phyloP scores from a whole-genome alignment of 2,113 vertebrate genomes.

The Hippocampus mohnikei region DNA sequence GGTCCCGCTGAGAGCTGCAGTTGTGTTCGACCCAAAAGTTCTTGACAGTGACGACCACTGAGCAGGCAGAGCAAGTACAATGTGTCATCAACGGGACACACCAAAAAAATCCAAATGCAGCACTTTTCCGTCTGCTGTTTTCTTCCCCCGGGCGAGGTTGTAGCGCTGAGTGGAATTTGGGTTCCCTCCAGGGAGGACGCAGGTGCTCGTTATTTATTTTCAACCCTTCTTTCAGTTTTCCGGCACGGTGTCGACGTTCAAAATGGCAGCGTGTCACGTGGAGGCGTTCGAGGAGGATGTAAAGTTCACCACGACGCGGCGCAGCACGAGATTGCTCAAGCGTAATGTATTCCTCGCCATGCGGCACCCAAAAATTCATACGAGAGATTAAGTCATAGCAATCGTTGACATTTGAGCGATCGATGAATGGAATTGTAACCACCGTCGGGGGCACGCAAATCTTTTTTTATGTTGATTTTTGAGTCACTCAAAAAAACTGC shows the following conservation, averaged over 20 bases:
- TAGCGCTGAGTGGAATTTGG: slow-evolving; percentile 46
- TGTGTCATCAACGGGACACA: slow-evolving; percentile 25
- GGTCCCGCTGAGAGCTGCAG: neutral
- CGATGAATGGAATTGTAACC: neutral
- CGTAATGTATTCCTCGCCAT: slow-evolving; percentile 65
- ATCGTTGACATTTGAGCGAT: slow-evolving; percentile 65
- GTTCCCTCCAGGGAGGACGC: neutral
- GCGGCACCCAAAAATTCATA: slow-evolving; percentile 38
- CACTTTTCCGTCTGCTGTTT: slow-evolving; percentile 57
- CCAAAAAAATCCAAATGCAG: slow-evolving; percentile 48
- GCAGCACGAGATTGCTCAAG: slow-evolving; percentile 22
- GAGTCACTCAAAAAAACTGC: neutral
- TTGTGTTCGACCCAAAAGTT: slow-evolving; percentile 4
- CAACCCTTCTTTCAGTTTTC: slow-evolving; percentile 22
- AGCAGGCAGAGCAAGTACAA: slow-evolving; percentile 4
- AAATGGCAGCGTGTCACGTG: slow-evolving; percentile 17
- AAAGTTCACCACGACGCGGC: slow-evolving; percentile 51
- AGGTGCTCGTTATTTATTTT: slow-evolving; percentile 20
- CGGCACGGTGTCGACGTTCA: neutral
- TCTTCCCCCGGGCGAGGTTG: slow-evolving; percentile 45
- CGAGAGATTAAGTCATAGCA: slow-evolving; percentile 51
- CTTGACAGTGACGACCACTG: slow-evolving; percentile 6
- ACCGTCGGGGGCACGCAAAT: neutral
- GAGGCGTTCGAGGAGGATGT: neutral
- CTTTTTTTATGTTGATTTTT: neutral